Percentiles rank a stretch among this genome's conserved stretches.
Conservation (phyloP, 2,113 vertebrate species). For the Pachycephala philippinensis region DNA sequence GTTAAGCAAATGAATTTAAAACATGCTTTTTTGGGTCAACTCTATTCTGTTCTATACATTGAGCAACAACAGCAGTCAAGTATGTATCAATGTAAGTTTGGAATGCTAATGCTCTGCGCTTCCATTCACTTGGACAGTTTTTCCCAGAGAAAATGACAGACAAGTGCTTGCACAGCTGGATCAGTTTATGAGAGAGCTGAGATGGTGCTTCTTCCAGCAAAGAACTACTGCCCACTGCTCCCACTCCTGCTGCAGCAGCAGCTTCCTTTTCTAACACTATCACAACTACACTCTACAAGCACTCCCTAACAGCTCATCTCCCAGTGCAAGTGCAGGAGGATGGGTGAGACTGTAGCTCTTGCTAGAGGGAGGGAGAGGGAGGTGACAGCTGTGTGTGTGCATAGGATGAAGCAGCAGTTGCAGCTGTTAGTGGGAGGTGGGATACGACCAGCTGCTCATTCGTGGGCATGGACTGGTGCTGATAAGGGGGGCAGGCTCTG, state of each 20-base stretch:
- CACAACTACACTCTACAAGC: neutral
- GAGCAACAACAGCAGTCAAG: neutral
- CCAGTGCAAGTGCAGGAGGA: neutral
- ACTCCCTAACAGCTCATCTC: neutral
- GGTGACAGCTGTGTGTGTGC: neutral
- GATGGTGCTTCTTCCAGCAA: neutral
- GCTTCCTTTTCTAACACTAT: neutral
- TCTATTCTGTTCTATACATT: neutral
- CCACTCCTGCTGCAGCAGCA: neutral
- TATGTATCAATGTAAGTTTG: neutral
- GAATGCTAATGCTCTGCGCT: neutral
- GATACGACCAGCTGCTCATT: neutral
- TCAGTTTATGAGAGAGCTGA: neutral
- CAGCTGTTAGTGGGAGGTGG: neutral
- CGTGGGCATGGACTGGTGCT: rapidly evolving
- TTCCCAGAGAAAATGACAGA: neutral
- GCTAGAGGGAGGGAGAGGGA: neutral
- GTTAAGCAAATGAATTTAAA: neutral
- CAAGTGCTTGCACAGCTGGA: neutral
- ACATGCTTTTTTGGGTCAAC: neutral
- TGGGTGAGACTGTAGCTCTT: neutral
- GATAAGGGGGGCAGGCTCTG: neutral
- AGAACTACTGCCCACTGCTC: neutral
- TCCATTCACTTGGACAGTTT: neutral
- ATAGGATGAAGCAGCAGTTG: neutral